Conservation (phyloP, 2,888 invertebrate species). For the Timandra comae region DNA sequence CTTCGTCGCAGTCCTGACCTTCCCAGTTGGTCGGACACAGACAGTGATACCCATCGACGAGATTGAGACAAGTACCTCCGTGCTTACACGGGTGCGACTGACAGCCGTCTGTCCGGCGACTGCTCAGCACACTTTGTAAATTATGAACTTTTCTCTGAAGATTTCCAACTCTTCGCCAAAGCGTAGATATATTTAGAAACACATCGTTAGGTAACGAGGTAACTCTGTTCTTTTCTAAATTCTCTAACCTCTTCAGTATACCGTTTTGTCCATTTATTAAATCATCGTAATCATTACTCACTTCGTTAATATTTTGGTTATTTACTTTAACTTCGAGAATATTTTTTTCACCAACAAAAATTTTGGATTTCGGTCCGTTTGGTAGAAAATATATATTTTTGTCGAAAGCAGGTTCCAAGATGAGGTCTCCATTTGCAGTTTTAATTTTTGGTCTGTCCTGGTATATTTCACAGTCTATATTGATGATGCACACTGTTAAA, state of each 20-base stretch:
- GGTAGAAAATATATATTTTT: conserved; percentile 86
- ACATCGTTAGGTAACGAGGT: conserved; percentile 22
- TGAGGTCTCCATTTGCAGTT: conserved; percentile 84
- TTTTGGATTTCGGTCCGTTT: conserved; percentile 79
- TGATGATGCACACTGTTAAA: conserved; percentile 33
- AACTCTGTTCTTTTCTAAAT: conserved; percentile 35
- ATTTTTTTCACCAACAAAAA: conserved; percentile 84
- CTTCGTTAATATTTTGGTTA: conserved; percentile 17
- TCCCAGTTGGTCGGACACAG: conserved; percentile 87
- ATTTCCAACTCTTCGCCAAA: conserved; percentile 42
- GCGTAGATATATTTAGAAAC: conserved; percentile 34
- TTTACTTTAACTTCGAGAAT: conserved; percentile 64
- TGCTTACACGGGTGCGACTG: conserved; percentile 85
- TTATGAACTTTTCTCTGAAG: conserved; percentile 52
- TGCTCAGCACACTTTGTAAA: conserved; percentile 60
- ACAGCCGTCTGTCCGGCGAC: conserved; percentile 79
- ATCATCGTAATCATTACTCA: conserved; percentile 21
- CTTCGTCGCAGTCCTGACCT: conserved; percentile 80
- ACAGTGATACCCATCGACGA: conserved; percentile 83
- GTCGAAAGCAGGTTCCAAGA: conserved; percentile 84
- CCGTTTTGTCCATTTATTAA: conserved; percentile 30
- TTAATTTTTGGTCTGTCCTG: conserved; percentile 76
- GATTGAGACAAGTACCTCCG: conserved; percentile 88
- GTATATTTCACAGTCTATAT: conserved; percentile 73
- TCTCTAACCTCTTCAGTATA: conserved; percentile 42